A percentile compares a stretch with the other conserved stretches of the same genome.
These are phyloP conservation scores for Aphidius ervi DNA, from an alignment of 1,140 invertebrate species.

Conservation along the genomic window DNA sequence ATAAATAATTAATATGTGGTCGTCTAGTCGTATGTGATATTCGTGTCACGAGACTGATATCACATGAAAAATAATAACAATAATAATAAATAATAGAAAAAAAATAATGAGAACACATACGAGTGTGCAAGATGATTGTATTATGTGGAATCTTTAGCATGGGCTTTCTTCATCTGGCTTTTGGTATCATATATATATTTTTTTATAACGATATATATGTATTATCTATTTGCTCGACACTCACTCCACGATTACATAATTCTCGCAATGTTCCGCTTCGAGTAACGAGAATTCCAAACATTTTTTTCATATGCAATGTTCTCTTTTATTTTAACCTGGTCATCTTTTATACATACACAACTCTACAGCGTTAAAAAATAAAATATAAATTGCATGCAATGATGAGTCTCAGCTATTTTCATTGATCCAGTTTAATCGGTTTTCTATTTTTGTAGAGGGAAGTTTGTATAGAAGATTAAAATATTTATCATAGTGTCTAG, in stretches of 20 bases:
- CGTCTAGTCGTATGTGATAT: background rate
- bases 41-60: constrained; percentile 22
- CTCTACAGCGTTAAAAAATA: no score
- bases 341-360: no score
- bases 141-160: constrained; percentile 24
- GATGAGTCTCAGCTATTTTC: no score
- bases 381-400: no score
- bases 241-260: constrained; percentile 21
- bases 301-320: constrained; percentile 13
- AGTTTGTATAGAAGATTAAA: no score
- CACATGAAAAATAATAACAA: constrained; percentile 10
- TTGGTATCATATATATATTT: background rate
- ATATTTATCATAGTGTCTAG: no score
- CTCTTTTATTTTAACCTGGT: constrained; percentile 3
- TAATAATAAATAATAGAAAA: no score
- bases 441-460: no score
- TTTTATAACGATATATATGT: no score
- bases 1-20: background rate
- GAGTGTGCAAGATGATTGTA: constrained; percentile 15
- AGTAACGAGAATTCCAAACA: constrained; percentile 27
- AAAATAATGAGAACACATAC: background rate
- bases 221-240: constrained; percentile 6
- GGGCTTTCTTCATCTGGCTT: constrained; percentile 3
- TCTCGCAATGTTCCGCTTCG: constrained; percentile 10
- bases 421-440: no score